Base-by-base conservation (phyloP, 2,797 vertebrate species). In the Neomorphus geoffroyi region DNA sequence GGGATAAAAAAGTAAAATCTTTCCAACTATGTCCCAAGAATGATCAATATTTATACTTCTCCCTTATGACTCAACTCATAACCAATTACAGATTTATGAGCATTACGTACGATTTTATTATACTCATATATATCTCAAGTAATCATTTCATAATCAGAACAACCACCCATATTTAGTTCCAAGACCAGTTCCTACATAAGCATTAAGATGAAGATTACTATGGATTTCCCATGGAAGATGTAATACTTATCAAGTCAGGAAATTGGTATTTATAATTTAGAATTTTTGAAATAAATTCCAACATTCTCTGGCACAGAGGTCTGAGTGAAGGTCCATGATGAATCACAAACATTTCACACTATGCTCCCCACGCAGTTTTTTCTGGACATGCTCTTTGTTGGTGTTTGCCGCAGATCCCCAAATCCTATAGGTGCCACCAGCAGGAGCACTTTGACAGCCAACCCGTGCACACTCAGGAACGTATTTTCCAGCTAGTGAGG, bases 21-120 rank as follows among this genome's bases (percentile, higher is more conserved):
- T 97, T 84, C 73, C 80, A 95, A 60, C 54, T 86, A 77, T 50
- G 95, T 81, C 70, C 51, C 37, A 79, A 79, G 22, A 39, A 81
- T 79, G 56, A 91, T 90, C 80, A 84, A 93, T 94, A 95, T 84
- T 86, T 94, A 50, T 83, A 56, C 53, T 93, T 95, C 86, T 32
- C 35, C 32, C 71, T 93, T 66, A 87, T 84, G 67, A 94, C 32
- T 73, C 74, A 86, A 74, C 58, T 81, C 30, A 75, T 60, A 70
- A 92, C 81, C 74, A 77, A 57, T 93, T 92, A 90, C 60, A 92
- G 87, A 90, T 92, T 87, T 93, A 94, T 60, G 39, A 90, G 62
- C 33, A 86, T 60, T 90, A 80, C 51, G 13, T 70, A 41, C 56
- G 58, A 86, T 86, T 95, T 95, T 90, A 92, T 91, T 94, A 60